Conservation (phyloP, 1,140 invertebrate species). For the Neodiprion pinetum region DNA sequence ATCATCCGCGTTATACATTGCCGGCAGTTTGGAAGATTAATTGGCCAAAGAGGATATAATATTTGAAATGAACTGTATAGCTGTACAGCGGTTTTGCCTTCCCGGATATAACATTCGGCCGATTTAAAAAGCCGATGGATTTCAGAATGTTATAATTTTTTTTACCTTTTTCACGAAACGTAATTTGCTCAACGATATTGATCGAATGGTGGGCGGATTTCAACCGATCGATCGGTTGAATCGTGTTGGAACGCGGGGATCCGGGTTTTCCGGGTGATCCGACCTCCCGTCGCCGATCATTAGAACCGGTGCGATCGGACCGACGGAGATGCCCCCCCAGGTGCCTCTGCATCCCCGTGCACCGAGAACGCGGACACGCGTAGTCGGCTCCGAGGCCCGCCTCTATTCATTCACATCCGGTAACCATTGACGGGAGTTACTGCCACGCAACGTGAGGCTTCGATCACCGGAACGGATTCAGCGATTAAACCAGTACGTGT, state of each 20-base stretch:
- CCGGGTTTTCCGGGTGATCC: no score
- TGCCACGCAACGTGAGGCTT: not conserved
- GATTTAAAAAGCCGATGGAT: no score
- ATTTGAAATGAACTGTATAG: not conserved
- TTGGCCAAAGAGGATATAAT: conserved; percentile 2
- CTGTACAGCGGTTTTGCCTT: no score
- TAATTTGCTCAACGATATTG: no score
- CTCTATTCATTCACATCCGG: conserved; percentile 46
- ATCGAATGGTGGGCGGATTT: no score
- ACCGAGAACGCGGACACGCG: not conserved
- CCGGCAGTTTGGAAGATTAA: conserved; percentile 53
- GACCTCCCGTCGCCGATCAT: conserved; percentile 3
- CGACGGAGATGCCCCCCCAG: not conserved
- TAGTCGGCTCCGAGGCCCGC: conserved; percentile 1
- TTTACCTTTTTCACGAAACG: no score
- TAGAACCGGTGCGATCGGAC: not conserved
- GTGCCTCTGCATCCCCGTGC: not conserved
- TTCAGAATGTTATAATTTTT: no score
- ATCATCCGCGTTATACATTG: conserved; percentile 28
- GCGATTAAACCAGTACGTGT: not conserved
- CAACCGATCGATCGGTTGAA: no score
- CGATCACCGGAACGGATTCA: conserved; percentile 1
- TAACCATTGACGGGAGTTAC: conserved; percentile 40
- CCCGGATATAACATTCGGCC: no score
- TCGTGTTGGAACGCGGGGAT: not conserved